Evolutionary conservation across 2,113 vertebrate species (phyloP).

Genomic region (Calidris pygmaea): DNA sequence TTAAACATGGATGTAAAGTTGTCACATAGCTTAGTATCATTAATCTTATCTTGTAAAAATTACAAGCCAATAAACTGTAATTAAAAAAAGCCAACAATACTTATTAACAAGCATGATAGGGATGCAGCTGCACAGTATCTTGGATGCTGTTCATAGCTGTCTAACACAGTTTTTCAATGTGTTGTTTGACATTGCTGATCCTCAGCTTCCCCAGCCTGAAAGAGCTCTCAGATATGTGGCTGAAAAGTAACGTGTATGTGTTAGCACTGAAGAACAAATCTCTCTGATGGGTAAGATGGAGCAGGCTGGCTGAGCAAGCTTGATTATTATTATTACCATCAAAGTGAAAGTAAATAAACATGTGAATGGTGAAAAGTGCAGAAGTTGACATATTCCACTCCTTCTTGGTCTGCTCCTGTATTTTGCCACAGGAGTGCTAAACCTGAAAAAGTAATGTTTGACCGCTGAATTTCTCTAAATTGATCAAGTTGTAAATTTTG

Average conservation of each 20-base stretch:
- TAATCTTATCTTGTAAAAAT: neutral
- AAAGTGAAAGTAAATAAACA: neutral
- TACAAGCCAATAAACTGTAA: neutral
- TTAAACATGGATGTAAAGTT: neutral
- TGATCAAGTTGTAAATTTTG: neutral
- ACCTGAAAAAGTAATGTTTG: neutral
- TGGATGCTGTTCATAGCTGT: neutral
- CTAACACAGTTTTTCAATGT: neutral
- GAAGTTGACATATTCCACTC: neutral
- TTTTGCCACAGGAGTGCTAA: neutral
- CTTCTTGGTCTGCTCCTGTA: neutral
- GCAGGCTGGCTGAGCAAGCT: neutral
- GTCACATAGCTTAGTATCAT: neutral
- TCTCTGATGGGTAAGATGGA: neutral
- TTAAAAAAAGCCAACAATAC: neutral
- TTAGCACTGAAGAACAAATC: neutral
- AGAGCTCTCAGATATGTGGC: neutral
- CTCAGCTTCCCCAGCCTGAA: neutral
- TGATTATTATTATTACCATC: neutral
- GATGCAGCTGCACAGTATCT: neutral
- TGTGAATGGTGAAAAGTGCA: neutral
- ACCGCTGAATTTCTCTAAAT: neutral
- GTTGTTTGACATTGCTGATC: neutral
- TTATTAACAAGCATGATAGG: neutral
- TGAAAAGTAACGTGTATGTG: neutral